Conservation (phyloP, 2,888 invertebrate genomes). For the Tetragonula carbonaria region DNA sequence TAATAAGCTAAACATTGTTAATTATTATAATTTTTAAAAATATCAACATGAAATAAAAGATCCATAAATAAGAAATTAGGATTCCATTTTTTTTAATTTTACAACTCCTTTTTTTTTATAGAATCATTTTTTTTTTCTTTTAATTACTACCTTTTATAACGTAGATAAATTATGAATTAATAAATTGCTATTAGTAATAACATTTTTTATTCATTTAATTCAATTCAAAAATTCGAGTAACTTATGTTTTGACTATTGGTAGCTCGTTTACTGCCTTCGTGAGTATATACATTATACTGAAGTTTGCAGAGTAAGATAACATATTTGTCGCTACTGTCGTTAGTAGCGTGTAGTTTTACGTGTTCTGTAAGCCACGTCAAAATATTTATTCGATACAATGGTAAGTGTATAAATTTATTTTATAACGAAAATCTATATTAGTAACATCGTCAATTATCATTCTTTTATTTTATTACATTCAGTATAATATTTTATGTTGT, state of each 20-base stretch:
- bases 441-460: not conserved
- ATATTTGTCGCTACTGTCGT: not conserved
- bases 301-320: constrained; percentile 18
- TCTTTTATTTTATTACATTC: not conserved
- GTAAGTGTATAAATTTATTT: constrained; percentile 37
- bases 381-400: constrained; percentile 51
- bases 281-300: constrained; percentile 13
- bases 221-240: constrained; percentile 14
- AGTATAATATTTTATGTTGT: not conserved
- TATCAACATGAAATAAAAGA: no score
- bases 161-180: not conserved
- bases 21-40: not conserved
- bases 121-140: not conserved
- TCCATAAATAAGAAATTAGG: not conserved
- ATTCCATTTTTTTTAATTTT: not conserved
- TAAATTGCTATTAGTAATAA: not conserved
- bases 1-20: not conserved
- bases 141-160: not conserved
- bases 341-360: constrained; percentile 26
- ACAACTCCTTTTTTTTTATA: not conserved
- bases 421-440: not conserved
- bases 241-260: constrained; percentile 40
- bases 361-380: constrained; percentile 57
- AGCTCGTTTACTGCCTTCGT: constrained; percentile 9
- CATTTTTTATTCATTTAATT: not conserved